phyloP scores from a whole-genome alignment of 2,888 invertebrate species.

The Ceraclea dissimilis region DNA sequence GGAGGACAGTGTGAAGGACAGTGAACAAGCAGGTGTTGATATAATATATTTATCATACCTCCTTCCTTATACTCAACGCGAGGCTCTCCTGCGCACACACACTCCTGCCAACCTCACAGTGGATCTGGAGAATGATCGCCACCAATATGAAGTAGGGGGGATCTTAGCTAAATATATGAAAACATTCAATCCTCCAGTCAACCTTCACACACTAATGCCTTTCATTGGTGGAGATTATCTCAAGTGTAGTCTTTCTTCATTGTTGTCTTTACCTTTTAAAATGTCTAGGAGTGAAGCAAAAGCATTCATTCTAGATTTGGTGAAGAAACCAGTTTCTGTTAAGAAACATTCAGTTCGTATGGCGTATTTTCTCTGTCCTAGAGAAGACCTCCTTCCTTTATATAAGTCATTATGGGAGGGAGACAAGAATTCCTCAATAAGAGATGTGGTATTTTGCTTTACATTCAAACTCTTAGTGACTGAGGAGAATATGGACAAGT shows the following conservation, averaged over 20 bases:
- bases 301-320: conserved; percentile 26
- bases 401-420: conserved; percentile 15
- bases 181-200: conserved; percentile 30
- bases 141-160: conserved; percentile 8
- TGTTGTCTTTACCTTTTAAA: conserved; percentile 27
- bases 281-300: conserved; percentile 25
- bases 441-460: conserved; percentile 19
- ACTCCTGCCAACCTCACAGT: conserved; percentile 27
- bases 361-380: conserved; percentile 26
- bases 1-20: background rate
- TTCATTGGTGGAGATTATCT: conserved; percentile 29
- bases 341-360: conserved; percentile 32
- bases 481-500: conserved; percentile 4
- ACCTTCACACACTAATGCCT: conserved; percentile 25
- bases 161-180: conserved; percentile 24
- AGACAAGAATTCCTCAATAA: conserved; percentile 19
- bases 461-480: conserved; percentile 10
- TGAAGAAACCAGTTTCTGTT: conserved; percentile 28
- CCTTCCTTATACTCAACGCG: conserved; percentile 16
- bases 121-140: conserved; percentile 16
- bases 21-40: conserved; percentile 2
- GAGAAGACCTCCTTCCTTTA: conserved; percentile 21
- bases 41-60: background rate
- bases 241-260: conserved; percentile 16
- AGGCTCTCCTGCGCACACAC: conserved; percentile 27